Conservation (phyloP, 1,140 invertebrate genomes). For the Triops cancriformis region DNA sequence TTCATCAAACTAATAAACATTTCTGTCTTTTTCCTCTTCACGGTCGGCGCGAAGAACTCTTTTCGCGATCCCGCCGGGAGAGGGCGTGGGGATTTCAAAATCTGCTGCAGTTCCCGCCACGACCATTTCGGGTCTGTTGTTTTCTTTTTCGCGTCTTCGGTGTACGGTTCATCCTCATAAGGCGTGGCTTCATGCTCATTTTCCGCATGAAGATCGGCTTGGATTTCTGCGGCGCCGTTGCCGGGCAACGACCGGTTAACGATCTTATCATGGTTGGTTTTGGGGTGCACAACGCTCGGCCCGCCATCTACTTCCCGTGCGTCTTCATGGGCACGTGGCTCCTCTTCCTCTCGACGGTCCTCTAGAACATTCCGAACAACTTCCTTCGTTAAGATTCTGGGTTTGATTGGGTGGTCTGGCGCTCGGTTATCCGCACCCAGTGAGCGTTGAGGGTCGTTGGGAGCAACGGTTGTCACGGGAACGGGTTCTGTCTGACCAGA, state of each 20-base stretch:
- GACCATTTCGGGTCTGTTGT: neutral
- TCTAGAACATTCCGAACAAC: neutral
- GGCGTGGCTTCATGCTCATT: neutral
- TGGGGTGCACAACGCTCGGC: neutral
- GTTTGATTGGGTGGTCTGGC: neutral
- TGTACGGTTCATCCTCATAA: conserved; percentile 4
- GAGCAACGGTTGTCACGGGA: neutral
- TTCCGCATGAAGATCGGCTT: neutral
- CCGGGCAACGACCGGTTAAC: neutral
- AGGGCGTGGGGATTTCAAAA: neutral
- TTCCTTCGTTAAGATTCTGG: neutral
- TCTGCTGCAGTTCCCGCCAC: neutral
- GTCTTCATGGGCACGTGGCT: neutral
- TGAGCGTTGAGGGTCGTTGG: neutral
- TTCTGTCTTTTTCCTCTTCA: neutral
- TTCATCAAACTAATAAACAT: conserved; percentile 16
- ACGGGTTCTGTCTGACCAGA: neutral
- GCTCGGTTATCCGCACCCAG: neutral
- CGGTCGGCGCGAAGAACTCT: neutral
- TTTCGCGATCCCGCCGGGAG: neutral
- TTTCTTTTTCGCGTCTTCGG: neutral
- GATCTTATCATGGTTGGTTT: neutral
- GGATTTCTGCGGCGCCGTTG: conserved; percentile 15
- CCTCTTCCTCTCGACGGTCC: neutral
- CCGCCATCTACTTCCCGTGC: neutral